A percentile compares a stretch with the other conserved stretches of the same genome.
Conservation (phyloP, 2,888 invertebrate genomes). For the Drosophila prolongata region DNA sequence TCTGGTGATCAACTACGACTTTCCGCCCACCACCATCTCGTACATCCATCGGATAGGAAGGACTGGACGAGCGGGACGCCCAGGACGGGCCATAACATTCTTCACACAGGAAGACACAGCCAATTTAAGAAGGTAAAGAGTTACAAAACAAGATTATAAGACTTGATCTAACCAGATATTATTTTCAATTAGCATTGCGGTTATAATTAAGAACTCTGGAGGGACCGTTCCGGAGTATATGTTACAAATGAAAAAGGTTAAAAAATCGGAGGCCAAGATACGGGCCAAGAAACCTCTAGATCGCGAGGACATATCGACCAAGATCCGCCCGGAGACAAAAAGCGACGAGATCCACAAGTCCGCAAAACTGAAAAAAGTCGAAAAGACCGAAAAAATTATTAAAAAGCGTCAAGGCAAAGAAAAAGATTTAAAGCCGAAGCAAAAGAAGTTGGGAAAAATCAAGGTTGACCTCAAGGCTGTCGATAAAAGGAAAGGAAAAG, state of each 20-base stretch:
- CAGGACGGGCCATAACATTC: conserved; percentile 95
- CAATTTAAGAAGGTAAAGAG: conserved; percentile 92
- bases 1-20: conserved; percentile 98
- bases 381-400: conserved; percentile 32
- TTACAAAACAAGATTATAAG: not conserved
- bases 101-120: conserved; percentile 96
- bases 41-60: conserved; percentile 96
- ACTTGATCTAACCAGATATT: not conserved
- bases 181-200: conserved; percentile 90
- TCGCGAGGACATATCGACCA: conserved; percentile 89
- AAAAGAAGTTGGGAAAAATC: conserved; percentile 41
- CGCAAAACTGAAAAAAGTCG: conserved; percentile 34
- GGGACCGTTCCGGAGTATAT: conserved; percentile 97
- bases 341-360: conserved; percentile 10
- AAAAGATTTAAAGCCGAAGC: conserved; percentile 12
- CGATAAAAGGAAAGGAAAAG: not conserved
- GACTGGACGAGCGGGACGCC: conserved; percentile 96
- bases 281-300: conserved; percentile 87
- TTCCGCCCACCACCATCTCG: conserved; percentile 94
- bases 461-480: conserved; percentile 23
- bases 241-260: conserved; percentile 89
- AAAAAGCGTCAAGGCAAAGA: conserved; percentile 5
- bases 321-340: conserved; percentile 51
- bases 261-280: conserved; percentile 87
- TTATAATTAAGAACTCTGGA: conserved; percentile 95